Conservation (phyloP, 2,113 vertebrate species). For the Dolichallabes microphthalmus region DNA sequence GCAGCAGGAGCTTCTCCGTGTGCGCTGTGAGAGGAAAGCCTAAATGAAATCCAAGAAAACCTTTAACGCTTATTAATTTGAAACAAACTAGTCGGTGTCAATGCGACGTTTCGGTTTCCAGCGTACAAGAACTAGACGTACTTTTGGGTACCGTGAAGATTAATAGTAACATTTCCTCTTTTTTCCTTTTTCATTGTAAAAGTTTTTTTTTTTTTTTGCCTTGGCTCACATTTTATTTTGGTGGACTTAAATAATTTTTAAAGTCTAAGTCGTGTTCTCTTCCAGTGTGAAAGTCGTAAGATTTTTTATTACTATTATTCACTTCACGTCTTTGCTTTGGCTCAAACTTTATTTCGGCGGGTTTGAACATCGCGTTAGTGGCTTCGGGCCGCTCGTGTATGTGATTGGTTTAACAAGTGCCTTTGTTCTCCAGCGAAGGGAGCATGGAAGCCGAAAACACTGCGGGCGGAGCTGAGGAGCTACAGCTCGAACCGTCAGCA, state of each 20-base stretch:
- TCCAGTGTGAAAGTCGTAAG: background rate
- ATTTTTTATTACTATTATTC: background rate
- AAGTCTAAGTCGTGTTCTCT: background rate
- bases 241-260: slow-evolving; percentile 2
- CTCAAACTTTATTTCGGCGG: slow-evolving; percentile 22
- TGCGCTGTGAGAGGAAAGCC: slow-evolving; percentile 58
- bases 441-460: slow-evolving; percentile 74
- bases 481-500: slow-evolving; percentile 57
- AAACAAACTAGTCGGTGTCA: slow-evolving; percentile 46
- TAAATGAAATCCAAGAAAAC: slow-evolving; percentile 70
- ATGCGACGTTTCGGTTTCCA: slow-evolving; percentile 51
- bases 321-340: slow-evolving; percentile 12
- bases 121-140: slow-evolving; percentile 41
- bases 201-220: background rate
- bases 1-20: slow-evolving; percentile 65
- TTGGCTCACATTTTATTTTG: background rate
- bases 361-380: slow-evolving; percentile 34
- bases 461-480: slow-evolving; percentile 63
- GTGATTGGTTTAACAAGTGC: slow-evolving; percentile 68
- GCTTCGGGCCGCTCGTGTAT: slow-evolving; percentile 51
- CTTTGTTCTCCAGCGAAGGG: slow-evolving; percentile 67
- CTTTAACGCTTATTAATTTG: slow-evolving; percentile 37
- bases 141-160: slow-evolving; percentile 39
- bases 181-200: background rate
- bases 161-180: background rate